These are phyloP conservation scores for Halyomorpha halys DNA, from an alignment of 1,140 invertebrate genomes.

Conservation along the genomic window DNA sequence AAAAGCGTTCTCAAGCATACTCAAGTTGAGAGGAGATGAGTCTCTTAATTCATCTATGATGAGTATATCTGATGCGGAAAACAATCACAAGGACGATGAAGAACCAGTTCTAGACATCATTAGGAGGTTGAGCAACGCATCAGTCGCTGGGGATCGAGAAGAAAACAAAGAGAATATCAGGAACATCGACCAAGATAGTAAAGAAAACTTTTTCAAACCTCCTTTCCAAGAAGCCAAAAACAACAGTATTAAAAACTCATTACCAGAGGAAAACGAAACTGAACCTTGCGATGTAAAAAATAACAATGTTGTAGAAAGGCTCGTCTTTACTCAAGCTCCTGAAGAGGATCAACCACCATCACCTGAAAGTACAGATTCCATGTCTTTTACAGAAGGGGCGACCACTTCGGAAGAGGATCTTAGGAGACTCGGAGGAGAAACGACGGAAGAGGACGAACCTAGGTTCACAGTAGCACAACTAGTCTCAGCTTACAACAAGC, in stretches of 20 bases:
- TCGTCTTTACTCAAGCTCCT: background rate
- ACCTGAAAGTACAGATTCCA: slow-evolving; percentile 20
- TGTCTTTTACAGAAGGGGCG: slow-evolving; percentile 22
- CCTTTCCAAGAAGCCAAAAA: background rate
- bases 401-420: slow-evolving; percentile 30
- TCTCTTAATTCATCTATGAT: slow-evolving; percentile 17
- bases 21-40: slow-evolving; percentile 3
- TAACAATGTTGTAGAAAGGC: slow-evolving; percentile 12
- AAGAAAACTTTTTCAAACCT: background rate
- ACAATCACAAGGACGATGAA: slow-evolving; percentile 9
- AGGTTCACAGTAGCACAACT: slow-evolving; percentile 44
- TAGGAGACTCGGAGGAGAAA: slow-evolving; percentile 16
- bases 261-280: background rate
- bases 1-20: slow-evolving; percentile 1
- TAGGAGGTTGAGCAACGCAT: slow-evolving; percentile 6
- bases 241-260: background rate
- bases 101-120: slow-evolving; percentile 17
- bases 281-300: background rate
- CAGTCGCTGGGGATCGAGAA: background rate
- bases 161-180: slow-evolving; percentile 9
- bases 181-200: background rate
- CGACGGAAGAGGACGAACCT: slow-evolving; percentile 38
- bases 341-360: slow-evolving; percentile 20
- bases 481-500: slow-evolving; percentile 43
- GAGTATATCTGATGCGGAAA: slow-evolving; percentile 24